phyloP scores from a whole-genome alignment of 2,113 vertebrate genomes.

The Stercorarius parasiticus region DNA sequence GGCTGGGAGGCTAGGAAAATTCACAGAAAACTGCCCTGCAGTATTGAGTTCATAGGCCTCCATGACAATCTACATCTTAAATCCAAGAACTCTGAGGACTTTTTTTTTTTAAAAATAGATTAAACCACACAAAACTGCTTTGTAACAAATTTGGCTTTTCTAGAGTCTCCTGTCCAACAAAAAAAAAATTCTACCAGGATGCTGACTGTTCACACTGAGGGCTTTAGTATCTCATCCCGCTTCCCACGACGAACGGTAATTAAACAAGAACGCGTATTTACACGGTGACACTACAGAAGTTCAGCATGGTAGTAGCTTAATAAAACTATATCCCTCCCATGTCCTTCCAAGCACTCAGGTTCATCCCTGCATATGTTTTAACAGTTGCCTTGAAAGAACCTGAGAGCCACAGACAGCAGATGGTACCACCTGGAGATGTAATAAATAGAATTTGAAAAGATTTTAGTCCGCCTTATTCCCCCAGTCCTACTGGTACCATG shows the following conservation, averaged over 20 bases:
- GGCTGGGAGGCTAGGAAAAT: not conserved
- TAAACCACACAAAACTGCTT: not conserved
- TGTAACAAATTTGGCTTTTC: not conserved
- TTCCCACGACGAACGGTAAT: not conserved
- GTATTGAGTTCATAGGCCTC: not conserved
- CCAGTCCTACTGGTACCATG: not conserved
- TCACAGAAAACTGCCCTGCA: not conserved
- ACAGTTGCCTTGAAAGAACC: not conserved
- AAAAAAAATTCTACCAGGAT: not conserved
- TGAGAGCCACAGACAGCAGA: not conserved
- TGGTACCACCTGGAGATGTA: not conserved
- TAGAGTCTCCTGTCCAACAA: not conserved
- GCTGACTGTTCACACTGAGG: not conserved
- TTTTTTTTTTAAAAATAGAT: not conserved
- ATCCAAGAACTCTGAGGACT: not conserved
- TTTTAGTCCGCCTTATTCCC: not conserved
- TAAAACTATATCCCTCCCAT: not conserved
- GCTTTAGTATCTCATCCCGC: not conserved
- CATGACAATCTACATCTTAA: not conserved
- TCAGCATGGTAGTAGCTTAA: not conserved
- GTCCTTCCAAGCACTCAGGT: not conserved
- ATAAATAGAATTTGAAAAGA: not conserved
- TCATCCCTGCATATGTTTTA: not conserved
- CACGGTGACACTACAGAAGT: not conserved
- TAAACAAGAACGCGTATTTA: not conserved